A percentile compares a stretch with the other conserved stretches of the same genome.
Conservation (phyloP, 2,113 vertebrate genomes). For the Channa maculata region DNA sequence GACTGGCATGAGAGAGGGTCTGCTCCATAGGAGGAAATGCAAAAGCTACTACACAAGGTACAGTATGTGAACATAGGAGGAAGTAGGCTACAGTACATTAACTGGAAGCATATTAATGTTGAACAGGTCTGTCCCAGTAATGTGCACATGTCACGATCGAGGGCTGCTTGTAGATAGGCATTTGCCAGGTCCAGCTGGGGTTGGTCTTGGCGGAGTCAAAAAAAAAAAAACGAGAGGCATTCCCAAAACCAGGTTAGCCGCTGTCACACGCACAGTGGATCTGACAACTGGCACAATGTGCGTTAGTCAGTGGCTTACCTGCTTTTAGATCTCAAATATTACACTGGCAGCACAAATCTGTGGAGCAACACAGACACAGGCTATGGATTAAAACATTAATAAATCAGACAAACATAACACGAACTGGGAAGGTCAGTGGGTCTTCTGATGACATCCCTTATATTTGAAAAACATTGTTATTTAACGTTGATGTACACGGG, state of each 20-base stretch:
- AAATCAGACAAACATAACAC: constrained; percentile 1
- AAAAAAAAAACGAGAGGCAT: constrained; percentile 59
- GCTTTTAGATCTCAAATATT: constrained; percentile 85
- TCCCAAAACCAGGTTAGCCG: constrained; percentile 99
- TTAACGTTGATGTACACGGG: too few relatives aligned
- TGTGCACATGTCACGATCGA: constrained; percentile 30
- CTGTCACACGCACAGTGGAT: constrained; percentile 99
- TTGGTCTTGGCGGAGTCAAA: constrained; percentile 26
- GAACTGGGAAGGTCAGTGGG: neutral
- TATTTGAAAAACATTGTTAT: too few relatives aligned
- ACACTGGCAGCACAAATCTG: constrained; percentile 36
- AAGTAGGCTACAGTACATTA: constrained; percentile 57
- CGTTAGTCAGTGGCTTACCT: constrained; percentile 99
- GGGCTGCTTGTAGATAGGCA: constrained; percentile 25
- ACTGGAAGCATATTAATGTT: constrained; percentile 36
- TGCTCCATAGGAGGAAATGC: constrained; percentile 16
- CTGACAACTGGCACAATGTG: constrained; percentile 94
- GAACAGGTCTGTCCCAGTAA: constrained; percentile 45
- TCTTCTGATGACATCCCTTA: neutral
- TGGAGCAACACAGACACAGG: constrained; percentile 31
- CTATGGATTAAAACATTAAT: constrained; percentile 13
- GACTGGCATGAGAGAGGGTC: constrained; percentile 25
- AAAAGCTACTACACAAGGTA: constrained; percentile 44
- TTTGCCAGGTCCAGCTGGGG: constrained; percentile 43
- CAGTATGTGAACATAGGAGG: constrained; percentile 45